These are phyloP conservation scores for Seriola quinqueradiata DNA, from an alignment of 2,113 vertebrate genomes.

Conservation along the genomic window DNA sequence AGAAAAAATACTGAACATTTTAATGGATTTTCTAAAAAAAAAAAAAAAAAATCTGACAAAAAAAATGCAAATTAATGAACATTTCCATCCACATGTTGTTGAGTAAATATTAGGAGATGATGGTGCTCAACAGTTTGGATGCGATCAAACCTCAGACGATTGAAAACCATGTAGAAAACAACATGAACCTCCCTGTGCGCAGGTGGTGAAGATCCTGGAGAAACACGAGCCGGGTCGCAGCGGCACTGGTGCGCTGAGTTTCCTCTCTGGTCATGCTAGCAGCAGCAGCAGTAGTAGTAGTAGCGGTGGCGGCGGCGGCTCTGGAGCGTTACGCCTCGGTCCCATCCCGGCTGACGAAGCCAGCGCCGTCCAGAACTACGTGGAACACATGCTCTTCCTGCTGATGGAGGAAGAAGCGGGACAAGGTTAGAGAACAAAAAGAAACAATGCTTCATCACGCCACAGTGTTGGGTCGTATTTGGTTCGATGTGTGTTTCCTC, in stretches of 20 bases:
- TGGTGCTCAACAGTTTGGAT: too few species aligned
- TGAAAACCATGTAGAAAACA: too few species aligned
- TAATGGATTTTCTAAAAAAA: too few species aligned
- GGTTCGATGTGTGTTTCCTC: background rate
- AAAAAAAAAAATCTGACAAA: too few species aligned
- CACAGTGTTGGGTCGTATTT: accelerated
- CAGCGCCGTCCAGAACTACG: constrained; percentile 97
- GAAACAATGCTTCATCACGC: too few species aligned
- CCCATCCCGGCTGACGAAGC: constrained; percentile 91
- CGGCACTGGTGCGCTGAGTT: constrained; percentile 38
- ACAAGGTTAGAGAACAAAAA: constrained; percentile 68
- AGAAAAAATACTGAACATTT: too few species aligned
- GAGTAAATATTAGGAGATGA: too few species aligned
- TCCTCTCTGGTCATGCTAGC: constrained; percentile 50
- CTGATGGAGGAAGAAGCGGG: constrained; percentile 93
- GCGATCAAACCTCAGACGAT: background rate
- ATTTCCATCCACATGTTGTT: too few species aligned
- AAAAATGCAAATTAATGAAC: too few species aligned
- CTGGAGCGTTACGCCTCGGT: constrained; percentile 66
- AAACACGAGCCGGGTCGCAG: constrained; percentile 90
- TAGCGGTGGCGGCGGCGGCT: background rate
- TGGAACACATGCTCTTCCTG: constrained; percentile 97
- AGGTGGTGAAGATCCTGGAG: constrained; percentile 96
- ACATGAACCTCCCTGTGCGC: background rate
- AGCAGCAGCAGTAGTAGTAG: background rate